Evolutionary conservation across 2,113 vertebrate species (phyloP), one percentile per base, ranked within the genome.

Genomic region (human): DNA sequence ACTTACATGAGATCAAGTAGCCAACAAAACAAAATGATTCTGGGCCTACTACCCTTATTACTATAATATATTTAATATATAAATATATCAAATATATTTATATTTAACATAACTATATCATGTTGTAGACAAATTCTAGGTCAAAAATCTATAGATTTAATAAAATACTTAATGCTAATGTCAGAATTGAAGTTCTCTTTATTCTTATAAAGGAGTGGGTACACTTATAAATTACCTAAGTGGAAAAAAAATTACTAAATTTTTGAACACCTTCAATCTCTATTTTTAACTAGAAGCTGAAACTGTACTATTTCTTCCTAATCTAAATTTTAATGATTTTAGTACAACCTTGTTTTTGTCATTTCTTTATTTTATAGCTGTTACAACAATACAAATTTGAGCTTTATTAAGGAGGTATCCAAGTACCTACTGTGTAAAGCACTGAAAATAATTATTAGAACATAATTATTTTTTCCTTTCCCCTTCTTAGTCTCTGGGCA

Each of bases 251-350:
- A 79, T 48, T 13, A 5, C 40, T 23, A 72, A 84, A 48, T 12
- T 45, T 68, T 88, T 72, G 20, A 86, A 91, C 6, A 73, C 50
- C 9, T 14, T 84, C 8, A 1, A 80, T 93, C 2, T 50, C n/a
- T 79, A 35, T 59, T 90, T 97, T 82, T 72, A 85, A 82, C 76
- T n/a, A 38, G 35, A 89, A 32, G 43, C 43, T 89, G 22, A 85
- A 94, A 91, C 13, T 30, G 6, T 35, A 55, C 10, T 5, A 61
- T 78, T 90, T 95, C 57, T 94, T 48, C 14, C 8, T 14, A n/a
- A 66, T 20, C 22, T 75, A 86, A 73, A 89, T 85, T 90, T 45
- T 92, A 93, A 75, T 48, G 52, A 96, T n/a, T 92, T 78, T 25
- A 83, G 14, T 64, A 8, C 7, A 88, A 96, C 87, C 55, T 38